Evolutionary conservation across 2,888 invertebrate species (phyloP).

Genomic region (Caenorhabditis zanzibari): DNA sequence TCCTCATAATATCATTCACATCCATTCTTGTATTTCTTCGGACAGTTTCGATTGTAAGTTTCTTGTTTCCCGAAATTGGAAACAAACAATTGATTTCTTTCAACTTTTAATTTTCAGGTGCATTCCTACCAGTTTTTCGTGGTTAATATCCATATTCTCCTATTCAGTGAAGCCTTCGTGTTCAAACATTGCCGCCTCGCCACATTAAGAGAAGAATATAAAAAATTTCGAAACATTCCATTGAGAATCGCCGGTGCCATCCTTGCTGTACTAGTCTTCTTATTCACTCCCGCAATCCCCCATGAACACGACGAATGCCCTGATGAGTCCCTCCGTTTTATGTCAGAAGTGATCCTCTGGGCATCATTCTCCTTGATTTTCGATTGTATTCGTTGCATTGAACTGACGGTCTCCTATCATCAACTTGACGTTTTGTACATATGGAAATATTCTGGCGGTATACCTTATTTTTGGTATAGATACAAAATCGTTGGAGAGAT

Average conservation of each 20-base stretch:
- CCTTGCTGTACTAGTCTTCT: neutral
- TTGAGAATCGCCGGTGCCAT: neutral
- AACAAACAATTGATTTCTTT: no score
- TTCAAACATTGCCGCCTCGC: neutral
- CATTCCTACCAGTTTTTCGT: no score
- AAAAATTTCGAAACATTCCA: neutral
- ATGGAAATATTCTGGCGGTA: no score
- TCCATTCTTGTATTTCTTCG: neutral
- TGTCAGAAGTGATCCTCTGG: neutral
- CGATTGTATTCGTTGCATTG: no score
- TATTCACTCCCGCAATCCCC: neutral
- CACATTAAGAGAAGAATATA: neutral
- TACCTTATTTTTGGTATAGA: no score
- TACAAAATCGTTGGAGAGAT: neutral
- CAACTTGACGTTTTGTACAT: neutral
- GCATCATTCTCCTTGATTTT: neutral
- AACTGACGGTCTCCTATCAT: neutral
- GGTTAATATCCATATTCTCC: no score
- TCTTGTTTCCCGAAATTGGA: no score
- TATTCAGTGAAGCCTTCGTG: no score
- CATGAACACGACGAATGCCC: neutral
- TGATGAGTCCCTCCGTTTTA: neutral
- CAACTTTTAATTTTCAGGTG: no score
- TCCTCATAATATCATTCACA: neutral
- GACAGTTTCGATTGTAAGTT: neutral